Evolutionary conservation across 2,113 vertebrate genomes (phyloP), one percentile per base, ranked within the genome.

Genomic region (Cinclus cinclus): DNA sequence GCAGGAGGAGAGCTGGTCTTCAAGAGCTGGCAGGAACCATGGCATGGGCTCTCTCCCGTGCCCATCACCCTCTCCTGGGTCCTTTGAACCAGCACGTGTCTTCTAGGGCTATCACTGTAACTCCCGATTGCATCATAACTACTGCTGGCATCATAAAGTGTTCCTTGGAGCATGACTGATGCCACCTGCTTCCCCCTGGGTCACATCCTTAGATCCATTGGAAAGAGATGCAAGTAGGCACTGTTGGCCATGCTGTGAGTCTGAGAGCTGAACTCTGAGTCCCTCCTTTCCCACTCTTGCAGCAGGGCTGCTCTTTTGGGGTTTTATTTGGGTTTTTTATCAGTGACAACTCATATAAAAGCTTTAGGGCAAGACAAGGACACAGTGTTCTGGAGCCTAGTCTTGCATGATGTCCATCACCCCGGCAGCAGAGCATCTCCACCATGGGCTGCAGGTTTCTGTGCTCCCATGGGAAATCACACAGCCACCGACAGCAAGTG

Each of bases 161-260:
- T 18, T 49, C 27, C 33, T 60, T 53, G 23, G 27, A 49, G 31
- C 13, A 6, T 9, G 33, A n/a, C 37, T 76, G 31, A 2, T 12
- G 21, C 22, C 71, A 46, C 39, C 30, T 28, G 13, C 44, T 37
- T 59, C 13, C 27, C 19, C 10, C 35, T 69, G 17, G 22, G 16
- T 42, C 53, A 21, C 0, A 0, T 67, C 42, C 30, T 75, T 27
- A 8, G 31, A 10, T 82, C 28, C n/a, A 1, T 1, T 24, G 35
- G 65, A 46, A 44, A 71, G 18, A 49, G 10, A 8, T 68, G 8
- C 47, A 50, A 67, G 37, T 62, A 15, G 2, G 1, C 21, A 13
- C 25, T 35, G 11, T 22, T 60, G n/a, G 55, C 35, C 37, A 19
- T 10, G 12, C 20, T 74, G 11, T 1, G 3, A 56, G 5, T 30